A percentile compares a stretch with the other conserved stretches of the same genome.
These are phyloP conservation scores for Clarias macrocephalus DNA, from an alignment of 2,113 vertebrate species.

Conservation along the genomic window DNA sequence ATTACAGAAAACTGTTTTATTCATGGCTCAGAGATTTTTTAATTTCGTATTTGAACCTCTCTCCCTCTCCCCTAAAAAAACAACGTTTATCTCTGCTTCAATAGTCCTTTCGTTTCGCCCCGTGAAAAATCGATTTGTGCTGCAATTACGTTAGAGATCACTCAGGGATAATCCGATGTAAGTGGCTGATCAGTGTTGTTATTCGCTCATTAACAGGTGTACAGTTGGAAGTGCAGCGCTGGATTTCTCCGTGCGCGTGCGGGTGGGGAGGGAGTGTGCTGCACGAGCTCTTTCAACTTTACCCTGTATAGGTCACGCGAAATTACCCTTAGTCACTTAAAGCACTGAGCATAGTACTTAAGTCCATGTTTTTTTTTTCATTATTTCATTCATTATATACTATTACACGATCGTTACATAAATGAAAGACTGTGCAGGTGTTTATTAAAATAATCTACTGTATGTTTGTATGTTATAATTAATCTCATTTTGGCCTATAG, in stretches of 20 bases:
- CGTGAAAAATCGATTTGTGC: constrained; percentile 57
- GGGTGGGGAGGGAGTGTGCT: background rate
- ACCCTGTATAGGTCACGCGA: background rate
- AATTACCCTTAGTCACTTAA: background rate
- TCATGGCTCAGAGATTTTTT: background rate
- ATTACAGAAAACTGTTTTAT: background rate
- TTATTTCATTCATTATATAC: too few relatives aligned
- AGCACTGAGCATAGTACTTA: background rate
- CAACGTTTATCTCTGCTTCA: constrained; percentile 40
- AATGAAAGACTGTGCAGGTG: background rate
- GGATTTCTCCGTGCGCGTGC: constrained; percentile 31
- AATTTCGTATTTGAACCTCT: background rate
- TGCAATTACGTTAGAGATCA: constrained; percentile 54
- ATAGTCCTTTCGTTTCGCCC: constrained; percentile 50
- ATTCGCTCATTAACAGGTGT: constrained; percentile 62
- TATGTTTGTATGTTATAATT: too few relatives aligned
- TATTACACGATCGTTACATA: background rate
- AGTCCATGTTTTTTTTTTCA: background rate
- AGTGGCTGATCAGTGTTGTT: constrained; percentile 60
- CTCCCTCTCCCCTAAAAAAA: constrained; percentile 19
- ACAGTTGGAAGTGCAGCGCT: constrained; percentile 46
- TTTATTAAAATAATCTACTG: background rate
- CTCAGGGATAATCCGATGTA: constrained; percentile 60
- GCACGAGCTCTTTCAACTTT: constrained; percentile 21
- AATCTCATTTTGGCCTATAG: background rate